Base-by-base conservation (phyloP, 2,888 invertebrate genomes). In the Cancer borealis region DNA sequence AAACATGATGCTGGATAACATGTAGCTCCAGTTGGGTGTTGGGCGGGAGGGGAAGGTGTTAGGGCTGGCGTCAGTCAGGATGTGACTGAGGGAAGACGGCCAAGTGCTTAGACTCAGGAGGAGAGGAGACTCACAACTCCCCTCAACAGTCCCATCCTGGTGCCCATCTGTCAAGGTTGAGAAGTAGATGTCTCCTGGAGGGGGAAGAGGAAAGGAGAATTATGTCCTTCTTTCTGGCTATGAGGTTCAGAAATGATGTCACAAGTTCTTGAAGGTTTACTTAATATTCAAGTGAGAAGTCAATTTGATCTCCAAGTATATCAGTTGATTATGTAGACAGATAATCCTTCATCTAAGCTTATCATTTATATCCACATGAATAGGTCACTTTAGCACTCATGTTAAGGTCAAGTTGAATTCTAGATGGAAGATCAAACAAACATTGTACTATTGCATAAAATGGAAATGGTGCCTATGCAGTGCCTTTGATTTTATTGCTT, bases 181-280 rank as follows among this genome's bases (percentile, higher is more conserved):
- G 73, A 93, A 93, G 87, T 73, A 93, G 26, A 93, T 93, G 73
- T 93, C 93, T n/a, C 93, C 93, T 93, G 89, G 4, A 88, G 73
- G 73, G 26, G 8, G 73, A 73, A 73, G 73, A 73, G 8, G 8
- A 10, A 73, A 73, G 2, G n/a, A 66, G 73, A 88, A 89, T 45
- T 10, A 17, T 45, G 39, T 46, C 2, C 12, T 26, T 46, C 47
- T 79, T 45, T 10, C 17, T 88, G 45, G 2, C 46, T 10, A 60
- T 4, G 21, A 60, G 10, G 21, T 60, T 60, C 21, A 60, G 14
- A 54, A 54, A 54, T 54, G 39, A 54, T 54, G 54, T 54, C 12
- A 5, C 21, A 21, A 17, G 21, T 39, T 39, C 39, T 1, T 39
- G 39, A 39, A 39, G 39, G 39, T 39, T 39, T 39, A 39, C 39